These are phyloP conservation scores for Bergia puertoricense DNA, from an alignment of 92 coral and sea anemone genomes.

Conservation along the genomic window DNA sequence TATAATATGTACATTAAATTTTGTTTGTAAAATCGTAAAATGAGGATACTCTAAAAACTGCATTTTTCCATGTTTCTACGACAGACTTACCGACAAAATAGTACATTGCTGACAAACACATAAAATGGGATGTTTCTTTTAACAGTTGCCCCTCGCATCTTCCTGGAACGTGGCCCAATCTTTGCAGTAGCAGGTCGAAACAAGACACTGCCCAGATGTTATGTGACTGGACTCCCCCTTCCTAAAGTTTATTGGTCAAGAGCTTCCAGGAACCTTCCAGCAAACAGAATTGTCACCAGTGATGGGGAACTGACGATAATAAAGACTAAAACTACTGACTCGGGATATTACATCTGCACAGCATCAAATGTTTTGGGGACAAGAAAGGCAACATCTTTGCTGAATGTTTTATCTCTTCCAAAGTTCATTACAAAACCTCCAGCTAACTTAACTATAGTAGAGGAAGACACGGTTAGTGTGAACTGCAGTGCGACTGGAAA, in stretches of 20 bases:
- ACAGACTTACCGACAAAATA: too few species aligned
- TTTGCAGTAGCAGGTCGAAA: background rate
- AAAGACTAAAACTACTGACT: too few species aligned
- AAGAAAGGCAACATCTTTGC: background rate
- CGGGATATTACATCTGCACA: background rate
- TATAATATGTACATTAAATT: too few species aligned
- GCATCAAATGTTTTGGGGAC: background rate
- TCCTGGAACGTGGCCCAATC: too few species aligned
- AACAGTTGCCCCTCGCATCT: background rate
- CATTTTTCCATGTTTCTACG: too few species aligned
- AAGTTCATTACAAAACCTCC: too few species aligned
- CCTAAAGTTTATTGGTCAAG: background rate
- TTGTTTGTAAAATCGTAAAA: too few species aligned
- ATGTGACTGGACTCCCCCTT: background rate
- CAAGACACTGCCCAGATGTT: background rate
- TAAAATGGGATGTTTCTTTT: too few species aligned
- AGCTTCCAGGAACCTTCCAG: background rate
- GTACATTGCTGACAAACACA: too few species aligned
- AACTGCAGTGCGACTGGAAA: background rate
- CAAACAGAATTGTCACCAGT: background rate
- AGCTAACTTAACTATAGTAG: background rate
- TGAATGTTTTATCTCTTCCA: too few species aligned
- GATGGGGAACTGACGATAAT: background rate
- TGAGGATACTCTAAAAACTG: too few species aligned
- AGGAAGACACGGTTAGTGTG: background rate